Base-by-base conservation (phyloP, 2,113 vertebrate species). In the Archocentrus centrarchus region DNA sequence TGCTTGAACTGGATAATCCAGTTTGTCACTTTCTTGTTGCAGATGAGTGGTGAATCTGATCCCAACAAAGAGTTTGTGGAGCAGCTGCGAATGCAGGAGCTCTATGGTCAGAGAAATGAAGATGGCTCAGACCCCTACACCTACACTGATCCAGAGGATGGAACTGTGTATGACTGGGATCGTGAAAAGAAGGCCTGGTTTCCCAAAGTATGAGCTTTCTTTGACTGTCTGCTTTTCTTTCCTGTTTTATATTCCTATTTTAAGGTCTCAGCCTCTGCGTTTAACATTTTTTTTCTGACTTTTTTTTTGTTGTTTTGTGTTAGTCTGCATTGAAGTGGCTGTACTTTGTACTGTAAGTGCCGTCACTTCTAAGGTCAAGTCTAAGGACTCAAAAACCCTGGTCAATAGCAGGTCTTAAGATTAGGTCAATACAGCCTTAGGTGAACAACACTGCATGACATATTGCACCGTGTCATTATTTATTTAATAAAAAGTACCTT, bases 121-220 rank as follows among this genome's bases (percentile, higher is more conserved):
- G 90, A 77, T 5, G 91, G 90, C 6, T 93, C 91, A 1, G 96
- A 97, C 83, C 91, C 96, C 0, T 89, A 89, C 81, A 97, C 96
- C 3, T 97, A 95, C 35, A 96, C 94, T 4, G 97, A 99, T 88
- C 96, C 96, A 5, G 91, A 96, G 15, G 96, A 97, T 4, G 98
- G 98, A 44, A 97, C 97, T 1, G 96, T 96, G 14, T 98, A 98
- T 53, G 97, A 99, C 93, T 98, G 98, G 98, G 98, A 99, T 91
- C 93, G 94, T 9, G 97, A 97, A 30, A 99, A 97, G 95, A 98
- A 97, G 80, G 98, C 98, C 78, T 99, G 98, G 97, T 99, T 99
- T 86, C 98, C 98, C 14, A 99, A 98, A 96, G 98, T 99, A 95
- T 17, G 93, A 55, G 2, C 20, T 44, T 20, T 59, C 2, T 78